Base-by-base conservation (phyloP, 1,140 invertebrate genomes). In the Lasaia peninsularis region DNA sequence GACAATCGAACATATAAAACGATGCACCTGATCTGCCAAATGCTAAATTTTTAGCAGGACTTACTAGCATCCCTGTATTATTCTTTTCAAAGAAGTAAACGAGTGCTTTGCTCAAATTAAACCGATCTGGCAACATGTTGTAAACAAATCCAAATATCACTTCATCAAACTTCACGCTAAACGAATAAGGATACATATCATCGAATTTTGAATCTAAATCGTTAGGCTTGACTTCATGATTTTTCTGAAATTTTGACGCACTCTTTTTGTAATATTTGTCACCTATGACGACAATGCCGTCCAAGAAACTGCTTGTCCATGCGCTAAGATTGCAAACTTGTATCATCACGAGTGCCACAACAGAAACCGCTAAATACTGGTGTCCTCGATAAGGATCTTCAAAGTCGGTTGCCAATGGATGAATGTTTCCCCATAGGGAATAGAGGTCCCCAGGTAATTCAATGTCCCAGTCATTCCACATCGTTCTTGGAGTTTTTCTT, bases 1-100 rank as follows among this genome's bases (percentile, higher is more conserved):
- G 91, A 62, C 91, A 92, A 63, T 93, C 92, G 69, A 90, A 93
- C 91, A 93, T 91, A 62, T 92, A 92, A 66, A 92, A 93, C 7
- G 92, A 92, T 3, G 68, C 69, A 21, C 88, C 86, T 33, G 75
- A 70, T 68, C 88, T 92, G 0, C 92, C 92, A 65, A 93, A 92
- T 9, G 91, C 91, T 49, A 92, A 71, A 49, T 91, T 89, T 53
- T 90, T 89, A 31, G 80, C 87, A 0, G 86, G 86, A 52, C 88
- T 90, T 56, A 80, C 83, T 20, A 93, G 82, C 10, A 93, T 86
- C 2, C 92, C 92, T 35, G 78, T 74, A 24, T 65, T 80, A 56
- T 88, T 68, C 31, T 89, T 86, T 52, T 91, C 90, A 60, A 93
- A 92, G 67, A 93, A 93, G 61, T 90, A 92, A 53, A 80, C 67